Evolutionary conservation across 2,888 invertebrate genomes (phyloP).

Genomic region (Ypsolopha sequella): DNA sequence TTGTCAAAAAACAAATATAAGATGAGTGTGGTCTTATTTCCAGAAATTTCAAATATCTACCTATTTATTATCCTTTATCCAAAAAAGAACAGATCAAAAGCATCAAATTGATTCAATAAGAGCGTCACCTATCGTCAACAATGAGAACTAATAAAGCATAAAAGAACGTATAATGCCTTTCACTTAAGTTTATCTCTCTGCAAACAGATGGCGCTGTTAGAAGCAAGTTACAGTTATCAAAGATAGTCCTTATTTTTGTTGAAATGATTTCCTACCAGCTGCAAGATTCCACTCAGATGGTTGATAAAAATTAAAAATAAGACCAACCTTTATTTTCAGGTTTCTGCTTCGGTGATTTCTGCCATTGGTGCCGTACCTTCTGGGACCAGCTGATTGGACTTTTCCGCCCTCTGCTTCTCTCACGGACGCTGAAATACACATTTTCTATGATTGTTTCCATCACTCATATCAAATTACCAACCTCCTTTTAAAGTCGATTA

Average conservation of each 20-base stretch:
- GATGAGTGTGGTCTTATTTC: too few species aligned
- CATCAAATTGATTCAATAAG: neutral
- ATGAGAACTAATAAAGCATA: neutral
- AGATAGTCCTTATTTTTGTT: neutral
- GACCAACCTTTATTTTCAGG: slow-evolving; percentile 41
- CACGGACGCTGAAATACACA: slow-evolving; percentile 61
- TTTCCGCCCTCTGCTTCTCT: slow-evolving; percentile 62
- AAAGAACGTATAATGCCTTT: neutral
- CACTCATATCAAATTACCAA: neutral
- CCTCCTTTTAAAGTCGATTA: neutral
- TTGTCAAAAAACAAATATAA: too few species aligned
- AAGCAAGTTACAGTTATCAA: neutral
- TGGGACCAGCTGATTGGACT: slow-evolving; percentile 73
- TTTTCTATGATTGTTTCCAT: slow-evolving; percentile 20
- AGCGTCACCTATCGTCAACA: neutral
- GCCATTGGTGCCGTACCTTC: slow-evolving; percentile 74
- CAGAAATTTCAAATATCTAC: too few species aligned
- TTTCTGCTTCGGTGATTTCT: slow-evolving; percentile 60
- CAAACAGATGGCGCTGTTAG: slow-evolving; percentile 36
- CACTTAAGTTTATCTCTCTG: neutral
- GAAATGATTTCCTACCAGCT: neutral
- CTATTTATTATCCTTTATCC: too few species aligned
- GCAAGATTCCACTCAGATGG: neutral
- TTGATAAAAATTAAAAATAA: neutral
- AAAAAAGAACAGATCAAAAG: too few species aligned